Conservation (phyloP, 2,113 vertebrate genomes). For the Plecturocebus donacophilus region DNA sequence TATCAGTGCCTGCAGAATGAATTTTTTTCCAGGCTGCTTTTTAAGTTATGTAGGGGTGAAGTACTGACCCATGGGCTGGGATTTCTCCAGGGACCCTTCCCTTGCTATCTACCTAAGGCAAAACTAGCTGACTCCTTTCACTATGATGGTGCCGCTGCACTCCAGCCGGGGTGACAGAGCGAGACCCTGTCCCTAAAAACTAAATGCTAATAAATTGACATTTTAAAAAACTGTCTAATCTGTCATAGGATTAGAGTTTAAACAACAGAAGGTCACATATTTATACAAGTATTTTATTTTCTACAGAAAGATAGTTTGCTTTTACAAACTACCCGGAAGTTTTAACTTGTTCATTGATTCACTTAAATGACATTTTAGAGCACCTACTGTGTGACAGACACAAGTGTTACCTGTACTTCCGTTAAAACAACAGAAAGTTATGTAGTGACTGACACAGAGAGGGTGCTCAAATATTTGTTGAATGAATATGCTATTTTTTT, state of each 20-base stretch:
- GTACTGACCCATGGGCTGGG: no score
- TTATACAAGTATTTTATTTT: conserved; percentile 24
- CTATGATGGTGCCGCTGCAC: no score
- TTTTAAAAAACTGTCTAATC: background rate
- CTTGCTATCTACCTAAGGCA: no score
- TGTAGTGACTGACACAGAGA: background rate
- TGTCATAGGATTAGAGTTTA: background rate
- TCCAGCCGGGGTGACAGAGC: no score
- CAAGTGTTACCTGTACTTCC: background rate
- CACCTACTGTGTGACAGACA: background rate
- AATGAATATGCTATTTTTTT: background rate
- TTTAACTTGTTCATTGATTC: conserved; percentile 37
- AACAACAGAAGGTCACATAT: background rate
- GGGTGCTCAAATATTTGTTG: conserved; percentile 8
- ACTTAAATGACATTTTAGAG: background rate
- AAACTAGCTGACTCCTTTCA: no score
- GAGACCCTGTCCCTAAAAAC: no score
- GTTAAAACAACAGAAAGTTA: background rate
- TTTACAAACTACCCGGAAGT: background rate
- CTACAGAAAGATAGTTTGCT: background rate
- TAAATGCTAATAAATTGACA: background rate
- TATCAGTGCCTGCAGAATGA: no score
- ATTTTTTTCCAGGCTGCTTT: no score
- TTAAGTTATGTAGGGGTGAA: no score
- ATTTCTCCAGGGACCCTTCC: no score